Conservation (phyloP, 1,140 invertebrate species). For the Papilio machaon region DNA sequence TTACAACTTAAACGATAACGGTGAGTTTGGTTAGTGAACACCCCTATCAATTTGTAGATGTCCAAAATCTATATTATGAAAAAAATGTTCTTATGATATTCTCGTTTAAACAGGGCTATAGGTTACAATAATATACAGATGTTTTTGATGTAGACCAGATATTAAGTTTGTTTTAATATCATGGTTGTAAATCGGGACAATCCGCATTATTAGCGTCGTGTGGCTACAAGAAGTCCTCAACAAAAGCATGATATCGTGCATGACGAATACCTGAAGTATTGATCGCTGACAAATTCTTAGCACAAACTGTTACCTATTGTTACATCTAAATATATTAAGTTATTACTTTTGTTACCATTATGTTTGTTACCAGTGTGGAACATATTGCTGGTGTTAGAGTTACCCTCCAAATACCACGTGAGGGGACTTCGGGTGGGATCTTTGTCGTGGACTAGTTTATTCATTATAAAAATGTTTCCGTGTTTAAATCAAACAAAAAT, state of each 20-base stretch:
- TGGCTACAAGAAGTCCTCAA: conserved; percentile 4
- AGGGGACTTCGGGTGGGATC: no score
- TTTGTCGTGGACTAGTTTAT: no score
- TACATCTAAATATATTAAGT: neutral
- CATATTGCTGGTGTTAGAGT: neutral
- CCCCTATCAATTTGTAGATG: no score
- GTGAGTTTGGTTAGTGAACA: no score
- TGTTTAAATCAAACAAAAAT: no score
- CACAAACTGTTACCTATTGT: conserved; percentile 11
- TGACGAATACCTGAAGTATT: conserved; percentile 28
- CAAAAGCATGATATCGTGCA: conserved; percentile 31
- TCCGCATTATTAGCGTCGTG: neutral
- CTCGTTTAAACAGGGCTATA: no score
- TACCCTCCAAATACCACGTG: neutral
- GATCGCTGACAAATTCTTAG: conserved; percentile 35
- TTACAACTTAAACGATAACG: no score
- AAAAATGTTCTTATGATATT: no score
- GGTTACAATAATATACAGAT: no score
- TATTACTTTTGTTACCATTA: neutral
- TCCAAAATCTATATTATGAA: no score
- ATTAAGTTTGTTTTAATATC: neutral
- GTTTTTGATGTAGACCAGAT: no score
- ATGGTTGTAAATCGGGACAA: neutral
- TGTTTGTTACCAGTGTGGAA: neutral
- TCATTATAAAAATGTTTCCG: no score